These are phyloP conservation scores for Laodelphax striatellus DNA, from an alignment of 1,140 invertebrate genomes.

Conservation along the genomic window DNA sequence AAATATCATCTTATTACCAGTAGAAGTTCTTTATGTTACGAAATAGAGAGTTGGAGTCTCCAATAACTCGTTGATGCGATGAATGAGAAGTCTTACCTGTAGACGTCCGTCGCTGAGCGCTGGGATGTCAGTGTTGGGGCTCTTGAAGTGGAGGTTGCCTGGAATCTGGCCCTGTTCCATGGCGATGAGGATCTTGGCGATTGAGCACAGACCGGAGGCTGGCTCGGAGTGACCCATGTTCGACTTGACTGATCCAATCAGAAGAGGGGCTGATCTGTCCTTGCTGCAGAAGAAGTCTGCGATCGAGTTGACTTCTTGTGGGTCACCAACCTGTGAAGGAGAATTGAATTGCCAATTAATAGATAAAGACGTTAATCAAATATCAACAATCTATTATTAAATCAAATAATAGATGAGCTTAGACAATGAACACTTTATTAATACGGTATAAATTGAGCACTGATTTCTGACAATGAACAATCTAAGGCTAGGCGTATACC, in stretches of 20 bases:
- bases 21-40: too few species aligned
- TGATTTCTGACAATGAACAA: too few species aligned
- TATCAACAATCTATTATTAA: too few species aligned
- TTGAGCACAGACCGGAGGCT: conserved; percentile 78
- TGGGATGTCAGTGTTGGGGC: conserved; percentile 80
- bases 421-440: too few species aligned
- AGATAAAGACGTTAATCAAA: too few species aligned
- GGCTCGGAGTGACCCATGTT: conserved; percentile 98
- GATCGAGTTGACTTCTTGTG: conserved; percentile 90
- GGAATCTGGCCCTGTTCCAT: conserved; percentile 84
- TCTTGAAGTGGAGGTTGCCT: conserved; percentile 77
- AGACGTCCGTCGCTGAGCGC: conserved; percentile 75
- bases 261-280: conserved; percentile 60
- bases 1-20: too few species aligned
- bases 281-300: conserved; percentile 77
- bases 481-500: too few species aligned
- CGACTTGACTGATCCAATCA: conserved; percentile 92
- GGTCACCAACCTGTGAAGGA: conserved; percentile 59
- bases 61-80: too few species aligned
- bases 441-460: too few species aligned
- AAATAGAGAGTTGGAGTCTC: too few species aligned
- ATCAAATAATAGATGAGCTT: too few species aligned
- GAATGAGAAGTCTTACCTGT: conserved; percentile 36
- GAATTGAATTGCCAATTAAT: too few species aligned
- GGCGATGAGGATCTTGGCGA: conserved; percentile 82